Conservation (phyloP, 92 coral and sea anemone genomes). For the Pocillopora meandrina region DNA sequence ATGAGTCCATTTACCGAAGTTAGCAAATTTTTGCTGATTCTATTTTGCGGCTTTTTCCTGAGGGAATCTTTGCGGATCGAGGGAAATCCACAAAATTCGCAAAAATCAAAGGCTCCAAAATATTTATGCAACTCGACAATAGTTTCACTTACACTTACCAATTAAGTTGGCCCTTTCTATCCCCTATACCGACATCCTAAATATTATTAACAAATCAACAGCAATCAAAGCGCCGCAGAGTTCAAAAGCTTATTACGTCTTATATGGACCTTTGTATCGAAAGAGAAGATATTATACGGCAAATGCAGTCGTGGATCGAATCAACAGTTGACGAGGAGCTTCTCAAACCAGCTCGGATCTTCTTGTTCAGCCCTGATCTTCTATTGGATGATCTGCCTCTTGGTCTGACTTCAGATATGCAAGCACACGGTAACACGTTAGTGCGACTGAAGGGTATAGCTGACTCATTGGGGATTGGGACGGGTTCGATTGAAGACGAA, state of each 20-base stretch:
- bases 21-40: too few relatives aligned
- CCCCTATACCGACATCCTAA: too few relatives aligned
- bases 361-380: constrained; percentile 66
- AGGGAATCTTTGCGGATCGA: too few relatives aligned
- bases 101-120: too few relatives aligned
- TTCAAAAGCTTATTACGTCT: constrained; percentile 58
- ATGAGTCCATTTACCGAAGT: too few relatives aligned
- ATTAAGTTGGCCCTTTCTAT: not conserved
- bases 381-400: constrained; percentile 58
- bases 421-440: constrained; percentile 34
- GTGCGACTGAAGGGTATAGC: constrained; percentile 69
- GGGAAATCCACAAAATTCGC: too few relatives aligned
- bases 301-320: constrained; percentile 80
- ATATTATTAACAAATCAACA: not conserved
- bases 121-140: too few relatives aligned
- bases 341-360: constrained; percentile 12
- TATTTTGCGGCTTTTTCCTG: too few relatives aligned
- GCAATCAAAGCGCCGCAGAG: constrained; percentile 66
- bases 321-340: constrained; percentile 60
- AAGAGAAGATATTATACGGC: constrained; percentile 76
- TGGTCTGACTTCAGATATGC: constrained; percentile 49
- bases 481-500: constrained; percentile 34
- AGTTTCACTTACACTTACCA: not conserved
- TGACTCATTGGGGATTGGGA: constrained; percentile 86
- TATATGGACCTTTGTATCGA: constrained; percentile 69